Base-by-base conservation (phyloP, 2,888 invertebrate genomes). In the Himalopsyche japonica region DNA sequence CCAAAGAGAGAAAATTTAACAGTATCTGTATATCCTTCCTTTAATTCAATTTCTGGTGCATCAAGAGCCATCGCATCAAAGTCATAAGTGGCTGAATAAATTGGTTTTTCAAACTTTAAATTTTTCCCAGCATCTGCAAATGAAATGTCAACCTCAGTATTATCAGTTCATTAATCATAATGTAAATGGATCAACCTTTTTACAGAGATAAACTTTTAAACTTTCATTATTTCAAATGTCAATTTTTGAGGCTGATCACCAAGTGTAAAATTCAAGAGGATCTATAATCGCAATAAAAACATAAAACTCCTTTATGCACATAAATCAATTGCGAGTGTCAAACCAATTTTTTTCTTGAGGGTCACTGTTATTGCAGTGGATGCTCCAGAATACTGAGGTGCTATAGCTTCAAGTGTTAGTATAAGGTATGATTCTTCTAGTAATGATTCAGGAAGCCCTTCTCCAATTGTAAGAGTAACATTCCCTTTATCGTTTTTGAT, bases 101-200 rank as follows among this genome's bases (percentile, higher is more conserved):
- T 47, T 30, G 48, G 27, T 76, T 34, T 47, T 1, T 82, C 76
- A 47, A 82, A 82, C 48, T 37, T 76, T n/a, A 82, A 47, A 30
- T 77, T 77, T 15, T 88, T 64, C 81, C 80, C 15, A 88, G 37
- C 43, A 82, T 86, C 15, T 88, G 43, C 32, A 86, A 37, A 7
- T 87, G 70, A 24, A 85, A 81, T 12, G 82, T 8, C 8, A 37
- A 30, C 27, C 81, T 37, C 5, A 82, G 30, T 6, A 32, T 32
- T 4, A 32, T 18, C 12, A 48, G 12, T 18, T 18, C 3, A 32
- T 32, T 32, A 3, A 32, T 32, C 3, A 6, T 32, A 32, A 32
- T 32, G 32, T 32, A 4, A 32, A 32, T 32, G 32, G 6, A 32
- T 32, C 32, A 32, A 32, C 32, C 32, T 32, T 3, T 32, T 3